Evolutionary conservation across 1,140 invertebrate genomes (phyloP).

Genomic region (Dysdera silvatica): DNA sequence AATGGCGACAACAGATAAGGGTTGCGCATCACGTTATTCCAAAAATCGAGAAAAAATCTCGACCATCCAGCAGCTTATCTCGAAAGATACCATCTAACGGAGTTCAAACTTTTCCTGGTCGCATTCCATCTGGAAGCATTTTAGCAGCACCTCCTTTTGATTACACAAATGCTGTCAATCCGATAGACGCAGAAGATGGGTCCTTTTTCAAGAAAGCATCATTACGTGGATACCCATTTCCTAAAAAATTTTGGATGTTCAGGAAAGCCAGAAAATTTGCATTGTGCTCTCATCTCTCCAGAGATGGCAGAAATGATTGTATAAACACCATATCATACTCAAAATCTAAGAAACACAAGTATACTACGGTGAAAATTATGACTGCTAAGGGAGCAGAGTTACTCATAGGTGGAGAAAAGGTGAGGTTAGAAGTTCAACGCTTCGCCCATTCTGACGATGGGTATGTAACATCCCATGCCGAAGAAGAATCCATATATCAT

Average conservation of each 20-base stretch:
- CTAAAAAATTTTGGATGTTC: slow-evolving; percentile 25
- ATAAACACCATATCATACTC: slow-evolving; percentile 1
- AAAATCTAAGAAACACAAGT: slow-evolving; percentile 5
- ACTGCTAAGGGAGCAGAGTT: background rate
- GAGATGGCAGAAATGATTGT: background rate
- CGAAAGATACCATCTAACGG: background rate
- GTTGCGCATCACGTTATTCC: slow-evolving; percentile 29
- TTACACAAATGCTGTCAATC: background rate
- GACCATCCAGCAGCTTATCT: background rate
- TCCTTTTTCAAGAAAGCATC: slow-evolving; percentile 1
- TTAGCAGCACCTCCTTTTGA: no score
- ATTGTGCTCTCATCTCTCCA: background rate
- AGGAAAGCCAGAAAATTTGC: slow-evolving; percentile 10
- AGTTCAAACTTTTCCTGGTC: no score
- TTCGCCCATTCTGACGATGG: slow-evolving; percentile 12
- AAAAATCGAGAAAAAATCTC: background rate
- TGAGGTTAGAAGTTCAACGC: background rate
- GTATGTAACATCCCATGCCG: slow-evolving; percentile 14
- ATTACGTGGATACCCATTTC: background rate
- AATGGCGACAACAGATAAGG: slow-evolving; percentile 38
- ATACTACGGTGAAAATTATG: background rate
- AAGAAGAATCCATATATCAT: slow-evolving; percentile 26
- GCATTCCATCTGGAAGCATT: background rate
- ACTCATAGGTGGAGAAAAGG: background rate
- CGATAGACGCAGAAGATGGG: background rate